Evolutionary conservation across 2,113 vertebrate genomes (phyloP).

Genomic region (Chrysochloris asiatica): DNA sequence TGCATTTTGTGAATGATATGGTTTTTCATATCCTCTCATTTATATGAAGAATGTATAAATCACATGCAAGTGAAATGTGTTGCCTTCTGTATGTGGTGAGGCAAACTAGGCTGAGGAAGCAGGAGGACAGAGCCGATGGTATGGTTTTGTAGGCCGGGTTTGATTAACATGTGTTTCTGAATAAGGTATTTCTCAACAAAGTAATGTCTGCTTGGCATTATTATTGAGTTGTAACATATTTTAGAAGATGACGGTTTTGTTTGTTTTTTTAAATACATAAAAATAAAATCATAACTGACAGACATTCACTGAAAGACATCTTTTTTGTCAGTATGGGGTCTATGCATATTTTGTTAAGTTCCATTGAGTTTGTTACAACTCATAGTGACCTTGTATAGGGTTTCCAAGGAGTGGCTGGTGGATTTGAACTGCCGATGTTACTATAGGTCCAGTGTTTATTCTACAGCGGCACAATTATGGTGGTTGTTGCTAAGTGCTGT

Average conservation of each 20-base stretch:
- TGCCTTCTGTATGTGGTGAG: neutral
- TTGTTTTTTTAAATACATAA: neutral
- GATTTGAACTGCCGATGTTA: too few species aligned
- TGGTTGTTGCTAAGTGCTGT: too few species aligned
- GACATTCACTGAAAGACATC: neutral
- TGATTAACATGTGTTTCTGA: neutral
- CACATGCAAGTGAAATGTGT: neutral
- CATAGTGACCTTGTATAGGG: too few species aligned
- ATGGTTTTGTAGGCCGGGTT: neutral
- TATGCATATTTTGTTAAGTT: conserved; percentile 1
- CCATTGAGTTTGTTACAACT: too few species aligned
- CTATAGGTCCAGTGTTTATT: too few species aligned
- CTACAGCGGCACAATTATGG: too few species aligned
- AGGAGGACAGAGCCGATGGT: neutral
- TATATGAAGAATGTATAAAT: neutral
- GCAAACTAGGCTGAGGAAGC: neutral
- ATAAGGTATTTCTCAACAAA: neutral
- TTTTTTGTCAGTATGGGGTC: neutral
- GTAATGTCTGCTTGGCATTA: neutral
- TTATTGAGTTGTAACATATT: conserved; percentile 5
- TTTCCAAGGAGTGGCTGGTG: too few species aligned
- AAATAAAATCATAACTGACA: neutral
- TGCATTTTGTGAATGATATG: neutral
- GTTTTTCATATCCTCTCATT: neutral
- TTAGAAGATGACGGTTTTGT: too few species aligned